Base-by-base conservation (phyloP, 2,113 vertebrate genomes). In the Hiodon tergisus region DNA sequence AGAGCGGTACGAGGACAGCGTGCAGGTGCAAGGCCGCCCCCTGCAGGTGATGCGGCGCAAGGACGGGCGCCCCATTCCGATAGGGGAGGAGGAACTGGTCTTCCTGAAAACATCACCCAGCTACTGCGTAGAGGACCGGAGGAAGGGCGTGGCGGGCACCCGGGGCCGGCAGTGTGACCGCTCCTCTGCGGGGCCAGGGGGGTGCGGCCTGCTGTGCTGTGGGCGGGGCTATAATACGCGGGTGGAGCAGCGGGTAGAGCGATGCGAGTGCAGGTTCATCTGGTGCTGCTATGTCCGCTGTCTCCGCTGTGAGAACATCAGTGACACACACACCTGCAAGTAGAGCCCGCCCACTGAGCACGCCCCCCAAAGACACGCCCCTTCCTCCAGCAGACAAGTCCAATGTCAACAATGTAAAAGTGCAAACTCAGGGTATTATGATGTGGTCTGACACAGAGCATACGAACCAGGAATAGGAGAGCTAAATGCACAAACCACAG, bases 281-380 rank as follows among this genome's bases (percentile, higher is more conserved):
- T 99, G 97, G 97, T 99, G 97, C 89, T 99, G 97, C 86, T 97
- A 96, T 0, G 97, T 99, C 17, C 94, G 90, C 79, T 99, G 97
- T 87, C 78, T 92, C 11, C 89, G 94, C 66, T 99, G 97, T 0
- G 97, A 99, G 86, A 98, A 93, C 82, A 94, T 99, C 94, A 95
- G 93, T 0, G 95, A 98, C 0, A 92, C 96, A 4, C 95, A 99
- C 85, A 98, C 97, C 67, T 99, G 97, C 84, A 98, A 99, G 83
- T 99, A 75, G 87, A 63, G 7, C 6, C 60, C 11, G 4, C 65
- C 59, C 50, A 6, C 4, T 7, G 17, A 55, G 6, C 4, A n/a
- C 63, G 6, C 5, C 7, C 48, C 5, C 65, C 11, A 31, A 31
- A 31, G 31, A 31, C 31, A 31, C 31, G 31, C 31, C 31, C 31